A percentile compares a stretch with the other conserved stretches of the same genome.
Conservation (phyloP, 92 coral and sea anemone genomes). For the Bergia sp. region DNA sequence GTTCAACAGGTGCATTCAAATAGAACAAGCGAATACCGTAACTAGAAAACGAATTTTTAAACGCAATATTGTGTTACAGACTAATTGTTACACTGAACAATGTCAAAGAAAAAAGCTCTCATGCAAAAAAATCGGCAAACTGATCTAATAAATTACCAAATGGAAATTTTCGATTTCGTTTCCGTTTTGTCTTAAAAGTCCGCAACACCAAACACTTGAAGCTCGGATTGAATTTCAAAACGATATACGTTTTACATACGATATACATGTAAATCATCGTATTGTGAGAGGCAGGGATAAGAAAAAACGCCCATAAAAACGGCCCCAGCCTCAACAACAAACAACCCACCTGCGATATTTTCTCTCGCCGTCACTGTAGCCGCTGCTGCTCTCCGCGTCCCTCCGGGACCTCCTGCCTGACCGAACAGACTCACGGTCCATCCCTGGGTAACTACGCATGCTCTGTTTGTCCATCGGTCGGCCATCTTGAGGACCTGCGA, state of each 20-base stretch:
- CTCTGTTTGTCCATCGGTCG: constrained; percentile 90
- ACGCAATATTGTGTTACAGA: background rate
- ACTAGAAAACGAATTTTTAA: too few species aligned
- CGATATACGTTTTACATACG: background rate
- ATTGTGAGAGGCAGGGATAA: background rate
- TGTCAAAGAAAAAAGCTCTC: too few species aligned
- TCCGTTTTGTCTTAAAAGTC: too few species aligned
- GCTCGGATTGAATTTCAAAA: too few species aligned
- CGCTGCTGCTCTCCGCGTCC: constrained; percentile 85
- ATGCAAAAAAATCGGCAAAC: too few species aligned
- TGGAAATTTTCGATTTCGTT: too few species aligned
- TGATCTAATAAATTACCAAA: too few species aligned
- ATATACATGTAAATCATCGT: background rate
- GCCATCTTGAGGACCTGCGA: constrained; percentile 56
- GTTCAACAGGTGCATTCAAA: background rate
- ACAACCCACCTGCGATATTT: constrained; percentile 66
- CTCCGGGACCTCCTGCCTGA: constrained; percentile 80
- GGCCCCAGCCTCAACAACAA: background rate
- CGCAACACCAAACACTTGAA: too few species aligned
- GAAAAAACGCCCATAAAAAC: background rate
- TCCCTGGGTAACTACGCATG: constrained; percentile 86
- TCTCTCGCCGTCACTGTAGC: constrained; percentile 82
- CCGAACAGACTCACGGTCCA: constrained; percentile 95
- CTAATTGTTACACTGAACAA: too few species aligned
- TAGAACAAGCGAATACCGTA: background rate